These are phyloP conservation scores for Sebastes schlegelii DNA, from an alignment of 2,113 vertebrate genomes.

Conservation along the genomic window DNA sequence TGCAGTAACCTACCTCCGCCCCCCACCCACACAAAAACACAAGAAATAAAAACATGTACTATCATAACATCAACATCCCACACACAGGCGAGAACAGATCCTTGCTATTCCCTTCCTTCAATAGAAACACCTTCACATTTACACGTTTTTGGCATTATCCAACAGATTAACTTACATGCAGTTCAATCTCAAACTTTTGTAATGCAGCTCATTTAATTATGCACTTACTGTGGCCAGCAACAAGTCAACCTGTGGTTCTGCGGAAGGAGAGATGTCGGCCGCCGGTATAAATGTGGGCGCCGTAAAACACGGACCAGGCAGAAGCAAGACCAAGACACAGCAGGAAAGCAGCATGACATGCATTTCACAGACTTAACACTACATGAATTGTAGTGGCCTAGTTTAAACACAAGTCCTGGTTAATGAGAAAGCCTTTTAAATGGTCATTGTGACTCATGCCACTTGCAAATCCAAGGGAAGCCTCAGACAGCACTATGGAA, in stretches of 20 bases:
- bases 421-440: conserved; percentile 84
- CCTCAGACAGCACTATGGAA: conserved; percentile 74
- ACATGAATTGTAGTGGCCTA: conserved; percentile 50
- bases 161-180: conserved; percentile 33
- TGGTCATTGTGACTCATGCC: conserved; percentile 82
- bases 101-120: not conserved
- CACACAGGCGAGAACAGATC: not conserved
- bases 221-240: conserved; percentile 83
- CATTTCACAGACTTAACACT: conserved; percentile 61
- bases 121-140: conserved; percentile 16
- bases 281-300: conserved; percentile 63
- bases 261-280: conserved; percentile 46
- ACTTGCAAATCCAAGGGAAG: conserved; percentile 68
- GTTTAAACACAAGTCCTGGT: conserved; percentile 60
- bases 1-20: conserved; percentile 43
- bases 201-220: conserved; percentile 53
- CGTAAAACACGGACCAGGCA: conserved; percentile 50
- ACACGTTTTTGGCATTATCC: not conserved
- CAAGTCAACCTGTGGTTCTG: conserved; percentile 73
- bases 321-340: conserved; percentile 58
- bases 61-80: conserved; percentile 8
- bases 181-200: conserved; percentile 41
- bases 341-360: conserved; percentile 60
- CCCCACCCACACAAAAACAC: conserved; percentile 54
- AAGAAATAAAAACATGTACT: conserved; percentile 29